Evolutionary conservation across 2,888 invertebrate species (phyloP).

Genomic region (Esperia sulphurella): DNA sequence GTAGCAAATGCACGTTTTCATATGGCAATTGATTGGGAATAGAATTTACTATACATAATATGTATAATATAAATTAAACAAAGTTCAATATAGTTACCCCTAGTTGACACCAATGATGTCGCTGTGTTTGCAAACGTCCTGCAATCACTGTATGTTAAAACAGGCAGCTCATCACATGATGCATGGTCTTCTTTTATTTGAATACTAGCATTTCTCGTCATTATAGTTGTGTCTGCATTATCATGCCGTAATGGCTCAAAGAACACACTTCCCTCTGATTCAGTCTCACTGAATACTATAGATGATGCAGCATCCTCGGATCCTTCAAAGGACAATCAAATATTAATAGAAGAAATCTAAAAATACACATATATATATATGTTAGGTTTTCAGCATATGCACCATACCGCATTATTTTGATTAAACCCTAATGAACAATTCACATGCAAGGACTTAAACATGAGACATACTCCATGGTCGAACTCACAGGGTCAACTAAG

Average conservation of each 20-base stretch:
- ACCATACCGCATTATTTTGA: no score
- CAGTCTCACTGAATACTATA: conserved; percentile 71
- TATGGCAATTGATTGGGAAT: no score
- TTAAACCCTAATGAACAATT: no score
- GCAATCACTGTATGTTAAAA: conserved; percentile 41
- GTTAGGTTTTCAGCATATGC: not conserved
- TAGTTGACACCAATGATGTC: conserved; percentile 51
- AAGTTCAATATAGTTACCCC: conserved; percentile 38
- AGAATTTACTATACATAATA: no score
- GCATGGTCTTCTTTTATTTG: conserved; percentile 25
- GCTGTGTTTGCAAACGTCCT: conserved; percentile 38
- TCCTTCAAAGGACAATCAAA: conserved; percentile 12
- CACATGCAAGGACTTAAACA: no score
- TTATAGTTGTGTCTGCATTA: conserved; percentile 20
- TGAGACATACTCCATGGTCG: no score
- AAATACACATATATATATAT: not conserved
- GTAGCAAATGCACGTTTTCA: no score
- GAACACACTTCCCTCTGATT: conserved; percentile 62
- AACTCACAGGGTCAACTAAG: no score
- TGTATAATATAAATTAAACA: not conserved
- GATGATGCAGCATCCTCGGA: conserved; percentile 71
- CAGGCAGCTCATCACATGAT: conserved; percentile 34
- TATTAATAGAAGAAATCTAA: not conserved
- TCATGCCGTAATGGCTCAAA: conserved; percentile 52
- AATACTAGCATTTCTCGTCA: conserved; percentile 28